A percentile compares a stretch with the other conserved stretches of the same genome.
These are phyloP conservation scores for Achlya flavicornis DNA, from an alignment of 2,888 invertebrate genomes.

Conservation along the genomic window DNA sequence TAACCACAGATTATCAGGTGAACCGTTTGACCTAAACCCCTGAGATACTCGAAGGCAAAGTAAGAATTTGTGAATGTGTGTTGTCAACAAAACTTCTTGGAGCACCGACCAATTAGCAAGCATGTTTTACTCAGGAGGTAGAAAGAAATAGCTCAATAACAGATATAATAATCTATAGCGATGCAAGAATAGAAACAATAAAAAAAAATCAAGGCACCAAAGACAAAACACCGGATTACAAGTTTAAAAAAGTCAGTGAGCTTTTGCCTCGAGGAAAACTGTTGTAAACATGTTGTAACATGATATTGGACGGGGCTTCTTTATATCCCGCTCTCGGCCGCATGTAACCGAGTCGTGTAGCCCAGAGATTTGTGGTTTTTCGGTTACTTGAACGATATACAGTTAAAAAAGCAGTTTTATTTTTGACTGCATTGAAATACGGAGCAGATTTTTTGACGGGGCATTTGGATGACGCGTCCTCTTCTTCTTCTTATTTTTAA, in stretches of 20 bases:
- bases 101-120: too few relatives aligned
- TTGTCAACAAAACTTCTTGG: too few relatives aligned
- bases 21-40: too few relatives aligned
- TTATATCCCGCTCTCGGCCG: conserved; percentile 25
- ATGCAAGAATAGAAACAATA: not conserved
- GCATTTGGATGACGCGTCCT: not conserved
- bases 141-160: too few relatives aligned
- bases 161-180: too few relatives aligned
- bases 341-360: conserved; percentile 5
- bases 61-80: too few relatives aligned
- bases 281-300: conserved; percentile 21
- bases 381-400: conserved; percentile 6
- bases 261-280: conserved; percentile 5
- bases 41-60: too few relatives aligned
- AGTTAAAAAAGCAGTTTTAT: not conserved
- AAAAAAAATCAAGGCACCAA: not conserved
- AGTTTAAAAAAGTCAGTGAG: conserved; percentile 6
- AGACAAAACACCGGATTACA: conserved; percentile 6
- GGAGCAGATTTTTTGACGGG: not conserved
- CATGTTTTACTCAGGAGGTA: too few relatives aligned
- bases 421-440: not conserved
- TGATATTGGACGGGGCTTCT: conserved; percentile 29
- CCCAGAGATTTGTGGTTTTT: conserved; percentile 11
- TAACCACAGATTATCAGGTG: too few relatives aligned
- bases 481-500: too few relatives aligned